These are phyloP conservation scores for Zaprionus davidi DNA, from an alignment of 1,140 invertebrate species.

Conservation along the genomic window DNA sequence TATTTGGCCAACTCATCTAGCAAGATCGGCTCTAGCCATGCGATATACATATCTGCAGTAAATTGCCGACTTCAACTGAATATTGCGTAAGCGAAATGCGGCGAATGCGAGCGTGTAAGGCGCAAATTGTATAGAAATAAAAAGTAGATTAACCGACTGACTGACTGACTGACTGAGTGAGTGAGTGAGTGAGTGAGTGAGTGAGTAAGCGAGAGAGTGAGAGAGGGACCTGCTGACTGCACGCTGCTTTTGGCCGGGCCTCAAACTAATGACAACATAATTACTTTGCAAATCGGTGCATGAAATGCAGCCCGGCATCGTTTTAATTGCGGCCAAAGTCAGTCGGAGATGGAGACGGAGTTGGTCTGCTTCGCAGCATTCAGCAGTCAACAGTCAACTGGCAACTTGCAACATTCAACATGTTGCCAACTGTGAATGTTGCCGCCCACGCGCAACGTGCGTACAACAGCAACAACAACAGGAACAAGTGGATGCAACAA, in stretches of 20 bases:
- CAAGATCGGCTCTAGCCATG: constrained; percentile 3
- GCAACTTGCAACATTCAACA: constrained; percentile 18
- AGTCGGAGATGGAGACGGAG: background rate
- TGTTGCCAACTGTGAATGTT: constrained; percentile 70
- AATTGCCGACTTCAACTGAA: constrained; percentile 2
- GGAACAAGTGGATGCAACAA: constrained; percentile 26
- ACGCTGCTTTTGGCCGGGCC: constrained; percentile 22
- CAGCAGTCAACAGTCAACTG: constrained; percentile 11
- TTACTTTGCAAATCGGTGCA: constrained; percentile 59
- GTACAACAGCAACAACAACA: constrained; percentile 41
- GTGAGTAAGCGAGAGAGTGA: background rate
- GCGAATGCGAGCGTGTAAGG: constrained; percentile 4
- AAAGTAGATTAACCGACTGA: constrained; percentile 27
- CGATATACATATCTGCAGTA: background rate
- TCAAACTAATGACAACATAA: constrained; percentile 68
- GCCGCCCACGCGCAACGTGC: constrained; percentile 69
- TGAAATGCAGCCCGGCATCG: constrained; percentile 53
- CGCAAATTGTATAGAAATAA: constrained; percentile 24
- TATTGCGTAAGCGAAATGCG: background rate
- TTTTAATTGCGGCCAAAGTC: constrained; percentile 62
- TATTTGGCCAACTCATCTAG: background rate
- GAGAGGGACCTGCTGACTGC: constrained; percentile 8
- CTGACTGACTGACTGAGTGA: constrained; percentile 1
- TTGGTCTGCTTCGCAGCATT: background rate
- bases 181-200: constrained; percentile 2